Base-by-base conservation (phyloP, 2,797 vertebrate species). In the Erethizon dorsatum region DNA sequence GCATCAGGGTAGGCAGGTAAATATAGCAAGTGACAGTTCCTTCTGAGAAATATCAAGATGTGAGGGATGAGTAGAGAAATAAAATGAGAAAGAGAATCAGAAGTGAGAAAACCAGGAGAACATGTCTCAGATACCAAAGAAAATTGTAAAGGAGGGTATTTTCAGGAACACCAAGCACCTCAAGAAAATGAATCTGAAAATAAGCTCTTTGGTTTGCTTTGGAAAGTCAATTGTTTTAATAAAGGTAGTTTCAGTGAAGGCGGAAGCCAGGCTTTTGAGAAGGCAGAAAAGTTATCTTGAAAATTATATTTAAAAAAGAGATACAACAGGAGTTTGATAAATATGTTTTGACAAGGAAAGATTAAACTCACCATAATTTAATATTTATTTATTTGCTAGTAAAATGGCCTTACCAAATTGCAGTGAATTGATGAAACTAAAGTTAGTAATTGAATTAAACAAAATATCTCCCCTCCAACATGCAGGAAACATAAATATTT, bases 321-420 rank as follows among this genome's bases (percentile, higher is more conserved):
- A 73, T 54, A 63, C 37, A 69, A 83, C 1, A 31, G n/a, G 69
- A 88, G 22, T 77, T 73, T 73, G 24, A 71, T 88, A 93, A 95
- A 79, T 69, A 47, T 31, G n/a, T 61, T 90, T 73, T 91, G 79
- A 91, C 71, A 95, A 65, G 28, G 4, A 91, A 94, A 89, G 54
- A 67, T 95, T 95, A 92, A 95, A 69, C 57, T 75, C 17, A 83
- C 28, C 50, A 7, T 61, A 91, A 95, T 88, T 37, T 75, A 94
- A 69, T 94, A 94, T 94, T 87, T 96, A 88, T 83, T 97, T 93
- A 93, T 87, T 92, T 88, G 33, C 33, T 95, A 94, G 47, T 65
- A 87, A 95, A 89, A 85, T 67, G 88, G 56, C 71, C 63, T 93
- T 50, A 88, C 17, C 22, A 91, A 95, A 96, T 63, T 61, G 0